Evolutionary conservation across 37 sponge, comb jelly and placozoan species (phyloP), one percentile per base, ranked within the genome.

Genomic region (Hormiphora californensis): DNA sequence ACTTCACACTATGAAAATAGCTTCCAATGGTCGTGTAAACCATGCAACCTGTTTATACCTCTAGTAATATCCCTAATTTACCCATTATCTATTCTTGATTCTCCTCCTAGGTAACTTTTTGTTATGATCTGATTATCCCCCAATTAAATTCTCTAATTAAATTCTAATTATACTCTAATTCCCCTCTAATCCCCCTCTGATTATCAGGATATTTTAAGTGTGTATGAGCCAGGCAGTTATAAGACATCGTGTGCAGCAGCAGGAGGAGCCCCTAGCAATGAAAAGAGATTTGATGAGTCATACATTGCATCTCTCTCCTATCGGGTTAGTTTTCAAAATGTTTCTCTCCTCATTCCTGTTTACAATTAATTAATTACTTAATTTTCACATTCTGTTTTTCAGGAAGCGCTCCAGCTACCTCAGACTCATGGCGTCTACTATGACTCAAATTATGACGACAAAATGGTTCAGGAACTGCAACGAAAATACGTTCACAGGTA

Each of bases 401-500:
- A 65, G 81, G 81, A 73, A 11, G 43, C 44, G 9, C 46, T 73
- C 17, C 40, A 73, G 21, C 44, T 32, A 15, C n/a, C n/a, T n/a
- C 81, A 73, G 27, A 41, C 46, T 4, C 81, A 73, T 46, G 81
- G 81, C n/a, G 43, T 73, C 4, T 19, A 73, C 23, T 73, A 73
- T 28, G 40, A 21, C 22, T 43, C 40, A n/a, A 28, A 30, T 57
- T 19, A 73, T 46, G 81, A 73, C 23, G 81, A 73, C 44, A 46
- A 73, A 28, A 2, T 43, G 27, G 43, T 73, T 21, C 81, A 73
- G 46, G 81, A 73, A 3, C 25, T 73, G 9, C 81, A 73, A 28
- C 40, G 81, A 40, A 73, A 73, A 73, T 73, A 36, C 46, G 81
- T 73, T 2, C 81, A 73, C 44, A 38, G 81, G 81, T 73, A 33